Base-by-base conservation (phyloP, 2,797 vertebrate species). In the Delichon dasypus region DNA sequence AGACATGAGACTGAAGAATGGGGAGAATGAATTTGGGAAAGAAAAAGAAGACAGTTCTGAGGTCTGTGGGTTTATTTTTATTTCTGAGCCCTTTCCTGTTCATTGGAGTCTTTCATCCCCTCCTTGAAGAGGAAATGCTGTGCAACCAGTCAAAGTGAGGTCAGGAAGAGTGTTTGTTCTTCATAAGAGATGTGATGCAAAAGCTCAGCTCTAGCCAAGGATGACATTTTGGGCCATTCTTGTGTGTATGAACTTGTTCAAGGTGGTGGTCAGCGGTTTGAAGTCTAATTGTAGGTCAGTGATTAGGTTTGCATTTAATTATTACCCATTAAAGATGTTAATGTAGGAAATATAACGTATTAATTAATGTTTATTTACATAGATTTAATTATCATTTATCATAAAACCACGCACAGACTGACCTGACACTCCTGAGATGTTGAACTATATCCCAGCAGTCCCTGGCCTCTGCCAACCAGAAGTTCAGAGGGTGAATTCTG, bases 1-100 rank as follows among this genome's bases (percentile, higher is more conserved):
- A 76, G 64, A 77, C 27, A 8, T 20, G 54, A 75, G 25, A 36
- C 22, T 65, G 66, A 89, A 79, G 34, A 88, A 47, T 7, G 4
- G 32, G 42, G 45, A 71, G 40, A 64, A 54, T 11, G 4, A 80
- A 44, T 55, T 32, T 60, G 54, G 29, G 30, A 83, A 34, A 75
- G 57, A 60, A 67, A 57, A 50, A 30, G 11, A 71, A 82, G 34
- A 30, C 67, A 88, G 85, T 90, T 93, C 73, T 79, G 14, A 44
- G 74, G 51, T 51, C 47, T 62, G 38, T 42, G 47, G 55, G 42
- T 90, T 94, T 94, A 61, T 89, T 92, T 79, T 88, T 34, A 36
- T 93, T 88, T 83, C 76, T 73, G 65, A 73, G 42, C 51, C 10
- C 74, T 84, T 84, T 93, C 70, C 42, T 94, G 88, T 84, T 94